Conservation (phyloP, 2,888 invertebrate species). For the Dichetophora obliterata region DNA sequence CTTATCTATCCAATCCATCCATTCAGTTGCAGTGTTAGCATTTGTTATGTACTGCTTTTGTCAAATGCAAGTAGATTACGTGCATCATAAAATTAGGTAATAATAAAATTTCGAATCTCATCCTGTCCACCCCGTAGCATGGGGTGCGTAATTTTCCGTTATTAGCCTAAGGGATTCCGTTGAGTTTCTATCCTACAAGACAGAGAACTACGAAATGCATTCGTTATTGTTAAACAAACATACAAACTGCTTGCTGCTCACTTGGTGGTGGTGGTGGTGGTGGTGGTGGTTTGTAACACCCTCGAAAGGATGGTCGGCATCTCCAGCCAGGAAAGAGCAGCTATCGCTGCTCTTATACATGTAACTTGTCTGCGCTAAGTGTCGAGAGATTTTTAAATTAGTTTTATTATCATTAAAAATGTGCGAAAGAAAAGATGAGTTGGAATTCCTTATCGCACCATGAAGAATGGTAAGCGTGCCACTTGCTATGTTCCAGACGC, state of each 20-base stretch:
- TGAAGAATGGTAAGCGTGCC: slow-evolving; percentile 48
- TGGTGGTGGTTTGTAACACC: not conserved
- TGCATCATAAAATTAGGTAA: slow-evolving; percentile 33
- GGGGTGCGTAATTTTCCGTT: not conserved
- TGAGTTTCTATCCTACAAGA: not conserved
- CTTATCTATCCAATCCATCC: too few species aligned
- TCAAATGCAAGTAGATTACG: slow-evolving; percentile 4
- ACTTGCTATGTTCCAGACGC: not conserved
- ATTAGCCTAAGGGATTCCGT: slow-evolving; percentile 1
- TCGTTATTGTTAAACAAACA: slow-evolving; percentile 34
- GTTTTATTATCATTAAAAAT: slow-evolving; percentile 58
- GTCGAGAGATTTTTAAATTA: slow-evolving; percentile 53
- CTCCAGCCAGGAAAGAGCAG: not conserved
- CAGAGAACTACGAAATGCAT: slow-evolving; percentile 49
- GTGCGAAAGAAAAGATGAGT: slow-evolving; percentile 46
- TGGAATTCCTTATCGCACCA: slow-evolving; percentile 52
- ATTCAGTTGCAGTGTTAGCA: too few species aligned
- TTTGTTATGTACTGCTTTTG: not conserved
- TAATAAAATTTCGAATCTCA: slow-evolving; percentile 3
- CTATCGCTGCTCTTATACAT: not conserved
- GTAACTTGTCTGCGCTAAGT: slow-evolving; percentile 18
- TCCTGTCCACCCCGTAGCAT: not conserved
- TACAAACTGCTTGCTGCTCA: not conserved
- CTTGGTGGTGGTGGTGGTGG: not conserved
- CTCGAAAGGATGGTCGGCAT: not conserved